Base-by-base conservation (phyloP, 2,113 vertebrate genomes). In the Tinamus guttatus region DNA sequence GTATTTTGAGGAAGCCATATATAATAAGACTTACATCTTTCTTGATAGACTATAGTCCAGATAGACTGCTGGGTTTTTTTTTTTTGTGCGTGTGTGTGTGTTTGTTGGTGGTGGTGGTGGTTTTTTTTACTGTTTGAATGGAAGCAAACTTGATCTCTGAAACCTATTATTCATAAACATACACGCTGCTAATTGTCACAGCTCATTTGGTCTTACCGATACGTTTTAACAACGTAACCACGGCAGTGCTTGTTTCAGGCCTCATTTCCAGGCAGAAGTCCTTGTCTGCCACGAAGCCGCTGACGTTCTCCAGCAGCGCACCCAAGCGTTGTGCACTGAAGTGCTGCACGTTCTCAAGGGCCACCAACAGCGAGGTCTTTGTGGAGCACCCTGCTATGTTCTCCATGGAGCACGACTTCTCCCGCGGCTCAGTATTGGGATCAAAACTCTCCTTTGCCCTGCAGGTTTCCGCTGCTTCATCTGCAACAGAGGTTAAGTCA, bases 281-380 rank as follows among this genome's bases (percentile, higher is more conserved):
- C 15, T 32, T 38, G 27, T 81, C 79, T 36, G 65, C 84, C 2
- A 71, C 36, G 62, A 98, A 20, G 18, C 82, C 74, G 0, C 92
- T 97, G 77, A 99, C n/a, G 54, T 93, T 98, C 96, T 99, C 98
- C 95, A 99, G 95, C 71, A 99, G 89, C 59, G 99, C 58, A 85
- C 5, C 1, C 67, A 92, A 98, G 90, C 71, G 97, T 34, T 77
- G 19, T 13, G 59, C 27, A 41, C 90, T 47, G 64, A 54, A 63
- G 36, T 90, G 75, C 1, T 84, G 4, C 28, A 98, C n/a, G 30
- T 99, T 98, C 93, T 98, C 98, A 91, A 99, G 81, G 51, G 98
- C 98, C 81, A 99, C 97, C 0, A 71, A 84, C 62, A 27, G 51
- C 7, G 92, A 89, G 32, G 56, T 21, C 49, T 59, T 76, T 75